Evolutionary conservation across 2,797 vertebrate genomes (phyloP), one percentile per base, ranked within the genome.

Genomic region (Myotis pilosus): DNA sequence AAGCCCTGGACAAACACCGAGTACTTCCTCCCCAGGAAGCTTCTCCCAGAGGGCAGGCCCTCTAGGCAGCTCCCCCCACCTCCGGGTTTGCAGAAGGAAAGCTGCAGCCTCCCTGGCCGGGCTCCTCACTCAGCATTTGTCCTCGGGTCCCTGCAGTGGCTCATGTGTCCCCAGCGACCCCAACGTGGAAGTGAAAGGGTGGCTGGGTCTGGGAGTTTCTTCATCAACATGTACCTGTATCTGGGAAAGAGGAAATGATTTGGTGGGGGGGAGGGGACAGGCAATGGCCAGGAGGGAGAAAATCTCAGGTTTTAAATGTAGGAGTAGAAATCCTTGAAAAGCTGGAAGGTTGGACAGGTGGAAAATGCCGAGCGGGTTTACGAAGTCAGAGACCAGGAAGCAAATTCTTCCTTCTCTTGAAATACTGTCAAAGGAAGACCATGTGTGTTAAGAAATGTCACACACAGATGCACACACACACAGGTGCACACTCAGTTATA

Each of bases 261-360:
- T n/a, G 72, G 49, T 30, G 30, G 22, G 57, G 51, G 69, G n/a
- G n/a, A n/a, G n/a, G n/a, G n/a, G n/a, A n/a, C 49, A 33, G 36
- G 30, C 30, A 47, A 53, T 36, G 36, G 22, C 47, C 11, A 8
- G 36, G 49, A 41, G 23, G 22, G 28, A 71, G 51, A 80, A 64
- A 38, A 69, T 36, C 86, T 93, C 94, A 69, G 88, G 81, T 68
- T 96, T 94, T 94, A 87, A 96, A 96, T 91, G 81, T 38, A 95
- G 89, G 79, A 95, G 68, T 81, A 96, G 95, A 95, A 95, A 96
- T 95, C 96, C 94, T 97, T 96, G 92, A 95, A 86, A 97, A 92
- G 89, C 88, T 47, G 71, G 51, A 36, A 90, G 91, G 76, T 92
- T 80, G 79, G 17, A 44, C 44, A 20, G 75, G 92, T 28, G 33